Evolutionary conservation across 2,888 invertebrate species (phyloP).

Genomic region (Pterostichus niger): DNA sequence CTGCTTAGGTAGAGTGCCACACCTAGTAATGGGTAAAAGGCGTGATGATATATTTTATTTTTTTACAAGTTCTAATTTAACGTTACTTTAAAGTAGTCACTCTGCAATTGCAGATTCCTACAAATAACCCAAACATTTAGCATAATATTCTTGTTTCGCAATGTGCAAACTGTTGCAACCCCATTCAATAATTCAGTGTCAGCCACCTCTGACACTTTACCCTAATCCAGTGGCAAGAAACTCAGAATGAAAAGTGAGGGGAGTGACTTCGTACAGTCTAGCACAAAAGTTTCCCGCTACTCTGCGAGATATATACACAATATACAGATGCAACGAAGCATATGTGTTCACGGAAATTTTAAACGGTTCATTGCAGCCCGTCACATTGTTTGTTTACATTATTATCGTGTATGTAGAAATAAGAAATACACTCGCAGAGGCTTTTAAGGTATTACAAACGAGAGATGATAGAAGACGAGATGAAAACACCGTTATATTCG

Average conservation of each 20-base stretch:
- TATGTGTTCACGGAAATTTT: constrained; percentile 23
- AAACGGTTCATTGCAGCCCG: neutral
- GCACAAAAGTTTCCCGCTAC: constrained; percentile 36
- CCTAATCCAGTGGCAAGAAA: neutral
- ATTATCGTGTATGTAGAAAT: constrained; percentile 22
- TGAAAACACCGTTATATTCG: no score
- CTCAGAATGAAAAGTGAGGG: constrained; percentile 13
- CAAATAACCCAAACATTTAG: neutral
- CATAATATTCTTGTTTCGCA: neutral
- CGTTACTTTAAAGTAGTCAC: no score
- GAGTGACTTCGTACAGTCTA: constrained; percentile 35
- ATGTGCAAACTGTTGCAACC: neutral
- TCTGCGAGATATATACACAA: neutral
- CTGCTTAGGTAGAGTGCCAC: no score
- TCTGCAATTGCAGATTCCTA: neutral
- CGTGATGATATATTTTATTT: no score
- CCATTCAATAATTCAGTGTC: neutral
- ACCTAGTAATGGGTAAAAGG: no score
- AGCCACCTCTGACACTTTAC: neutral
- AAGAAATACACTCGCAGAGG: neutral
- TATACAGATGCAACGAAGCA: constrained; percentile 12
- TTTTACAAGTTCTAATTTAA: neutral
- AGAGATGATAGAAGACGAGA: neutral
- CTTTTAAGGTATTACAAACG: neutral
- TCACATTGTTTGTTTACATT: constrained; percentile 33